A percentile compares a stretch with the other conserved stretches of the same genome.
Conservation (phyloP, 1,140 invertebrate species). For the Aphidius ervi region DNA sequence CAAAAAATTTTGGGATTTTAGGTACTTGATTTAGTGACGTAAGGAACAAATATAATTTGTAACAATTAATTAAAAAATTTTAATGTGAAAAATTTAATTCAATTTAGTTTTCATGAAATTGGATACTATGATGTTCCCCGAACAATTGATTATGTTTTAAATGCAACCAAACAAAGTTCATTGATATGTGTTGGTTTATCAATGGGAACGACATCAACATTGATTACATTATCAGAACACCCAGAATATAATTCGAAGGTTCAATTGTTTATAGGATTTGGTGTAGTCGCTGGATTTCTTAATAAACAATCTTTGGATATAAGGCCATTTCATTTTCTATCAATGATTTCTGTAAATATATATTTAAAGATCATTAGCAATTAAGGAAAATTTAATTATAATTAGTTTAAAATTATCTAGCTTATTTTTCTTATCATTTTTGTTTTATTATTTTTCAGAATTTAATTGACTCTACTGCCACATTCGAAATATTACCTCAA, state of each 20-base stretch:
- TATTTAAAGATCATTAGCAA: too few relatives aligned
- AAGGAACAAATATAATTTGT: conserved; percentile 8
- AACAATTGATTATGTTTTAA: conserved; percentile 58
- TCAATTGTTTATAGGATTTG: conserved; percentile 51
- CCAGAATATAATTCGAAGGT: conserved; percentile 59
- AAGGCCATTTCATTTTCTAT: too few relatives aligned
- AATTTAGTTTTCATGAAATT: conserved; percentile 59
- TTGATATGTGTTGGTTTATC: conserved; percentile 65
- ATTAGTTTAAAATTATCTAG: too few relatives aligned
- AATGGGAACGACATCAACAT: conserved; percentile 62
- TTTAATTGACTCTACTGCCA: too few relatives aligned
- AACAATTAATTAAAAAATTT: conserved; percentile 13
- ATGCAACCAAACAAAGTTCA: conserved; percentile 48
- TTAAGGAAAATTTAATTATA: too few relatives aligned
- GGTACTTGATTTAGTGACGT: conserved; percentile 27
- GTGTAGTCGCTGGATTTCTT: conserved; percentile 47
- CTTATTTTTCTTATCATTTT: too few relatives aligned
- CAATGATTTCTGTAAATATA: too few relatives aligned
- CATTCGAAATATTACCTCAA: too few relatives aligned
- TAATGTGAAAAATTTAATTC: conserved; percentile 16
- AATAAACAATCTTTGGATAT: too few relatives aligned
- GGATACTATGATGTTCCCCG: conserved; percentile 58
- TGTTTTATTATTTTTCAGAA: too few relatives aligned
- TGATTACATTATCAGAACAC: conserved; percentile 46
- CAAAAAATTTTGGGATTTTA: conserved; percentile 50